phyloP scores from a whole-genome alignment of 1,140 invertebrate genomes.

The Aphelinus atriplicis region DNA sequence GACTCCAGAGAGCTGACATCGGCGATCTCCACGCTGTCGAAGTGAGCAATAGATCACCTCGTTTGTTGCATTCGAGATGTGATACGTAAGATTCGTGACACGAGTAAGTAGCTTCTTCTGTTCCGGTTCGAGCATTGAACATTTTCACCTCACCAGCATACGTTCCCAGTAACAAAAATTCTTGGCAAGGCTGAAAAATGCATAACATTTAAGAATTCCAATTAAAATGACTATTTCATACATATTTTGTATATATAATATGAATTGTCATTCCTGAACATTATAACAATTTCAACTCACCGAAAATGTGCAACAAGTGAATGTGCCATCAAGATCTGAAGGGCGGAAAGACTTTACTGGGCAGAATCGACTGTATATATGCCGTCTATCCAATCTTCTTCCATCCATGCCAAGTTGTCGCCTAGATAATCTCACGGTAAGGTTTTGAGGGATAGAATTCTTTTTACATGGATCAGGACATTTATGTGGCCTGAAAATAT shows the following conservation, averaged over 20 bases:
- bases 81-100: conserved; percentile 88
- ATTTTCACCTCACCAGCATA: conserved; percentile 88
- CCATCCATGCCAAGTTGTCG: conserved; percentile 68
- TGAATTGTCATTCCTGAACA: not conserved
- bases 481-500: conserved; percentile 81
- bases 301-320: conserved; percentile 83
- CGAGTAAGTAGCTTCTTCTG: conserved; percentile 80
- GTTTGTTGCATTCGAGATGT: conserved; percentile 77
- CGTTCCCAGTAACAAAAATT: conserved; percentile 86
- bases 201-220: conserved; percentile 29
- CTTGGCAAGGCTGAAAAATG: conserved; percentile 75
- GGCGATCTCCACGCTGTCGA: conserved; percentile 86
- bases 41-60: conserved; percentile 84
- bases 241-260: conserved; percentile 27
- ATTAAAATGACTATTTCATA: conserved; percentile 14
- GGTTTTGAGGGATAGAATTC: conserved; percentile 77
- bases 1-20: conserved; percentile 86
- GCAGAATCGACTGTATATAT: conserved; percentile 90
- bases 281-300: conserved; percentile 60
- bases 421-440: conserved; percentile 71
- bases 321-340: conserved; percentile 79
- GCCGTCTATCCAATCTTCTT: conserved; percentile 77
- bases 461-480: conserved; percentile 88
- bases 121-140: conserved; percentile 83
- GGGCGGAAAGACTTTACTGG: conserved; percentile 84